Conservation (phyloP, 2,797 vertebrate genomes). For the Coregonus ussuriensis region DNA sequence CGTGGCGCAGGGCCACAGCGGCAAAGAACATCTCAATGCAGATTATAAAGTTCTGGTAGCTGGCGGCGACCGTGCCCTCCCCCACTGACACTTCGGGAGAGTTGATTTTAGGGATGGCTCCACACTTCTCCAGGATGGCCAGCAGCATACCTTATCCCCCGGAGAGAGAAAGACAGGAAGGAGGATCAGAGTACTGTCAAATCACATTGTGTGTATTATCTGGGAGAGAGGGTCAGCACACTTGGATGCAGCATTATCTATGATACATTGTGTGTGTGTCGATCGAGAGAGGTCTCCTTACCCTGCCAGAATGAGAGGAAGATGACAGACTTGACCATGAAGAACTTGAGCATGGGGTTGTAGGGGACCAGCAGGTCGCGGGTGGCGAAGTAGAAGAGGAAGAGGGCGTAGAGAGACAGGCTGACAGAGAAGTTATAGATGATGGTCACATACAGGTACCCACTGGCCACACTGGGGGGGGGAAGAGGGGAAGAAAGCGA, state of each 20-base stretch:
- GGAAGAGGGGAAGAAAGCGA: constrained; percentile 5
- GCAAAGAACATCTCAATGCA: constrained; percentile 99
- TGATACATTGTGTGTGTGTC: constrained; percentile 53
- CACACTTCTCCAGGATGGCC: constrained; percentile 97
- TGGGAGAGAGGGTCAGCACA: neutral
- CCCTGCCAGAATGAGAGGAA: constrained; percentile 91
- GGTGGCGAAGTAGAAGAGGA: constrained; percentile 97
- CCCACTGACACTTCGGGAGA: constrained; percentile 89
- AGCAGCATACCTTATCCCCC: constrained; percentile 88
- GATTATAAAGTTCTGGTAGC: constrained; percentile 99
- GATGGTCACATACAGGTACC: constrained; percentile 95
- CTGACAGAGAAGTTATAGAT: constrained; percentile 98
- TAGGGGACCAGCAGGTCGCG: constrained; percentile 95
- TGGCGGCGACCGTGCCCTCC: constrained; percentile 94
- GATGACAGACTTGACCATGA: constrained; percentile 99
- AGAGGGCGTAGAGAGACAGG: constrained; percentile 95
- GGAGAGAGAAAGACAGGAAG: too few species aligned
- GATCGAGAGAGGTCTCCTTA: constrained; percentile 50
- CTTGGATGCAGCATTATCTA: neutral
- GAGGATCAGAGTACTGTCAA: neutral
- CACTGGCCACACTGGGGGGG: constrained; percentile 88
- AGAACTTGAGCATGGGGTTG: constrained; percentile 96
- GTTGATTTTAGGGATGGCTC: constrained; percentile 93
- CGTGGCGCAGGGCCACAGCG: constrained; percentile 90
- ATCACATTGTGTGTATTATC: neutral